phyloP scores from a whole-genome alignment of 2,888 invertebrate genomes.

The Hemicrepidius hirtus region DNA sequence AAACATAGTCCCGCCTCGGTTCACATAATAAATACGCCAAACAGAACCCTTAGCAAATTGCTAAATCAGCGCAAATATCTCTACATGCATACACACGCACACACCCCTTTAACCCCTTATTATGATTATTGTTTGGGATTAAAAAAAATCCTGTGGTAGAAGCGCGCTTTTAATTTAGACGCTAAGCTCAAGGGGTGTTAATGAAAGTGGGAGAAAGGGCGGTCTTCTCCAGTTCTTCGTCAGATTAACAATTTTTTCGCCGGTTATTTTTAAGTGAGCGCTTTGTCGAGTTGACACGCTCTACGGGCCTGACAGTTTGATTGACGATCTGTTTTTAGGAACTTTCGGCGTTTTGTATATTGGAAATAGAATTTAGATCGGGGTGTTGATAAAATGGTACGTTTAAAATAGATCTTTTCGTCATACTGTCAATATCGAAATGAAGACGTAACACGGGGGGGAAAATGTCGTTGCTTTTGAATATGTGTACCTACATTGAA shows the following conservation, averaged over 20 bases:
- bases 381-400: slow-evolving; percentile 55
- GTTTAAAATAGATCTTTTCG: slow-evolving; percentile 50
- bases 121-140: slow-evolving; percentile 9
- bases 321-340: slow-evolving; percentile 60
- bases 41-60: slow-evolving; percentile 19
- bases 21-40: slow-evolving; percentile 31
- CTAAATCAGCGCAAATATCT: slow-evolving; percentile 20
- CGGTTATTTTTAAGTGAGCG: slow-evolving; percentile 51
- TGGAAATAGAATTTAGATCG: slow-evolving; percentile 58
- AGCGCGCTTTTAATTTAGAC: slow-evolving; percentile 29
- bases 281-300: slow-evolving; percentile 55
- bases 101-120: not conserved
- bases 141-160: not conserved
- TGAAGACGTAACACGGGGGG: slow-evolving; percentile 21
- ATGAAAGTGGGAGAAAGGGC: slow-evolving; percentile 23
- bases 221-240: slow-evolving; percentile 24
- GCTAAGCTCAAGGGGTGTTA: slow-evolving; percentile 23
- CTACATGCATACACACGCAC: not conserved
- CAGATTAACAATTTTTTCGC: slow-evolving; percentile 50
- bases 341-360: slow-evolving; percentile 57
- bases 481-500: slow-evolving; percentile 1
- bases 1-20: slow-evolving; percentile 32
- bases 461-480: slow-evolving; percentile 9
- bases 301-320: slow-evolving; percentile 58
- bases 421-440: slow-evolving; percentile 47